These are phyloP conservation scores for Cryptocephalus primarius DNA, from an alignment of 2,888 invertebrate species.

Conservation along the genomic window DNA sequence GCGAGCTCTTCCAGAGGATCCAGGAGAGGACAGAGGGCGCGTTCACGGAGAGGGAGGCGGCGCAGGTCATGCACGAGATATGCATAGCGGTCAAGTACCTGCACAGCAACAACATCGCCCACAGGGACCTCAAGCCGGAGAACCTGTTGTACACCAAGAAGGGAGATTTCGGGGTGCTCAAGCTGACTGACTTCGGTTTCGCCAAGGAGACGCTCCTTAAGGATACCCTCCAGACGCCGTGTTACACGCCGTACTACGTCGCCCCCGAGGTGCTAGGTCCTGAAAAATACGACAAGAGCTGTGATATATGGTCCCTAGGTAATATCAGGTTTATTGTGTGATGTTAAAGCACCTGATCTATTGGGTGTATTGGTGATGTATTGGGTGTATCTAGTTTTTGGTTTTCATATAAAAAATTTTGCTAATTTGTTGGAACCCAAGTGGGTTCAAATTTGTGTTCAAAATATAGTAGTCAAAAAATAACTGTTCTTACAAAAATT, in stretches of 20 bases:
- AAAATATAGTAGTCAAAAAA: no score
- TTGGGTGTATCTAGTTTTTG: no score
- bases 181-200: constrained; percentile 98
- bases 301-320: constrained; percentile 98
- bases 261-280: constrained; percentile 78
- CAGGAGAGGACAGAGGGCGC: constrained; percentile 91
- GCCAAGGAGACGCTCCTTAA: constrained; percentile 85
- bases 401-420: no score
- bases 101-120: constrained; percentile 91
- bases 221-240: constrained; percentile 91
- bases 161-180: constrained; percentile 70
- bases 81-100: constrained; percentile 89
- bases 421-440: no score
- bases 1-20: constrained; percentile 93
- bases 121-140: constrained; percentile 96
- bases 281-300: constrained; percentile 96
- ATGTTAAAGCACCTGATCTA: no score
- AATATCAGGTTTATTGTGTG: constrained; percentile 98
- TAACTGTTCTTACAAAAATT: no score
- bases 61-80: constrained; percentile 92
- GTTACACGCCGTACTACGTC: constrained; percentile 98
- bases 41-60: constrained; percentile 93
- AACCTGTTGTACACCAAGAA: constrained; percentile 82
- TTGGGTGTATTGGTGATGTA: no score
- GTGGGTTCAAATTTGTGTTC: no score